These are phyloP conservation scores for Candidula unifasciata DNA, from an alignment of 2,888 invertebrate species.

Conservation along the genomic window DNA sequence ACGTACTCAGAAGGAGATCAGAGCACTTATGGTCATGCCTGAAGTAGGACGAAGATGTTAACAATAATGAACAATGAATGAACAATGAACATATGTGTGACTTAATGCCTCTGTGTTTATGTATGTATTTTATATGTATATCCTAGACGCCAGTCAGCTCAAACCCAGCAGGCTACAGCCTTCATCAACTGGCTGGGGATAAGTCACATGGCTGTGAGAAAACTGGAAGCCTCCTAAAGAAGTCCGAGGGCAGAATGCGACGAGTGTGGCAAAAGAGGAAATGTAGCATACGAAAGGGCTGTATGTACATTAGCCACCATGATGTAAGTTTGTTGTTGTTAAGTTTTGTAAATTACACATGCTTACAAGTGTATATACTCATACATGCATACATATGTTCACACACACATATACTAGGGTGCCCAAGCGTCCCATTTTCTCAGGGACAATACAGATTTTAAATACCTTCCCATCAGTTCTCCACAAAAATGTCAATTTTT, in stretches of 20 bases:
- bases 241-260: conserved; percentile 86
- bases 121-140: not conserved
- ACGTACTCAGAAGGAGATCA: no score
- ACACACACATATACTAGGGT: no score
- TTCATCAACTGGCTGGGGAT: conserved; percentile 96
- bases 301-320: conserved; percentile 95
- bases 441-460: no score
- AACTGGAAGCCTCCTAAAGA: conserved; percentile 91
- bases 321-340: conserved; percentile 80
- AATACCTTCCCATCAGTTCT: no score
- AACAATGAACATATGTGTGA: not conserved
- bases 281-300: conserved; percentile 82
- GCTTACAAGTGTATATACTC: no score
- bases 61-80: no score
- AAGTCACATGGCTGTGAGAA: conserved; percentile 90
- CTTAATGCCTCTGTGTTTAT: not conserved
- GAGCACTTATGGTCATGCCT: no score
- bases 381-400: no score
- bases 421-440: no score
- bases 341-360: not conserved
- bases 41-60: no score
- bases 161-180: conserved; percentile 85
- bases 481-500: no score
- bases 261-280: conserved; percentile 82
- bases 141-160: conserved; percentile 36